phyloP scores from a whole-genome alignment of 2,113 vertebrate species.

The Euleptes europaea region DNA sequence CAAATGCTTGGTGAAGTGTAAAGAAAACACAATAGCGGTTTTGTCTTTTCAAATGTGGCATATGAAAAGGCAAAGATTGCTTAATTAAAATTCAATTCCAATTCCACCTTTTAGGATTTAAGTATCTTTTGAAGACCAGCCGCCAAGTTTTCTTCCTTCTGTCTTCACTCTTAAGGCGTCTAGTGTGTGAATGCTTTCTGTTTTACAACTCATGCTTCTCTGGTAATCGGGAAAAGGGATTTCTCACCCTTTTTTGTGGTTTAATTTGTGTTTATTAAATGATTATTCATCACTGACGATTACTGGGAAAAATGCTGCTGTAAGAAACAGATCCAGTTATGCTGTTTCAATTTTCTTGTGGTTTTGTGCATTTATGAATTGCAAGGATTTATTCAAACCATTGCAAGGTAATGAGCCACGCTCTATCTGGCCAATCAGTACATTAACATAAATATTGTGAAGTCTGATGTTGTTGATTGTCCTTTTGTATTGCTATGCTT shows the following conservation, averaged over 20 bases:
- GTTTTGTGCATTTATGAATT: constrained; percentile 20
- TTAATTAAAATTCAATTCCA: constrained; percentile 27
- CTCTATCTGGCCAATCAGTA: not conserved
- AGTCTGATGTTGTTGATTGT: constrained; percentile 15
- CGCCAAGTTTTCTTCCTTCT: constrained; percentile 38
- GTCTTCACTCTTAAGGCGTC: constrained; percentile 48
- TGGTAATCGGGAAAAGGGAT: constrained; percentile 60
- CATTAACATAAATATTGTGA: constrained; percentile 26
- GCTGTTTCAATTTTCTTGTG: constrained; percentile 49
- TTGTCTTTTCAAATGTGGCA: constrained; percentile 32
- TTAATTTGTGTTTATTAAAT: constrained; percentile 67
- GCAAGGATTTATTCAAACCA: constrained; percentile 4
- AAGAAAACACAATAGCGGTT: constrained; percentile 28
- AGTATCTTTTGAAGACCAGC: constrained; percentile 33
- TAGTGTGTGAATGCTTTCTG: constrained; percentile 55
- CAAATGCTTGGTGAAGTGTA: constrained; percentile 43
- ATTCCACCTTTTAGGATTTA: constrained; percentile 31
- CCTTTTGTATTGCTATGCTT: constrained; percentile 18
- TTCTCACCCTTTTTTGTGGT: constrained; percentile 41
- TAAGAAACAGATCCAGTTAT: constrained; percentile 58
- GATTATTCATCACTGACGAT: constrained; percentile 57
- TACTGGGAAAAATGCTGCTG: constrained; percentile 48
- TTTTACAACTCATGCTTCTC: constrained; percentile 52
- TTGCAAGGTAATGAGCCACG: constrained; percentile 18
- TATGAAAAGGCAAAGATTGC: constrained; percentile 27